Percentiles rank a stretch among this genome's conserved stretches.
phyloP scores from a whole-genome alignment of 2,113 vertebrate species.

The Chiloscyllium plagiosum region DNA sequence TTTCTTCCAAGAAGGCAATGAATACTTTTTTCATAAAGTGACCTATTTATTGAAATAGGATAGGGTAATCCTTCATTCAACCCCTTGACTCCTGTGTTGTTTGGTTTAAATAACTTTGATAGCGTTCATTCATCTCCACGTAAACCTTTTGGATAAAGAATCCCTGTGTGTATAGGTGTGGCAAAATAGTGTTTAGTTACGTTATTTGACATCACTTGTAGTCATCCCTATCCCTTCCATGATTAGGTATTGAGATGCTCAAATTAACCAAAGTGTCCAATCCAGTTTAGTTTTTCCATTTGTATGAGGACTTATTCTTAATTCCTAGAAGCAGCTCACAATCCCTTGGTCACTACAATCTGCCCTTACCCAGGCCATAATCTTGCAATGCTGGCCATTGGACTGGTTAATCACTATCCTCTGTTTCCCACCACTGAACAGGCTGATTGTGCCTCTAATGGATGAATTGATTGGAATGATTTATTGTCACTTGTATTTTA shows the following conservation, averaged over 20 bases:
- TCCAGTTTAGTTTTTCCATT: neutral
- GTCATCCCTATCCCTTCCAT: neutral
- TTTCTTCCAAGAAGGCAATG: neutral
- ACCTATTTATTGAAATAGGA: neutral
- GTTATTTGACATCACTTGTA: neutral
- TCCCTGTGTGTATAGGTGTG: neutral
- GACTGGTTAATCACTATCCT: neutral
- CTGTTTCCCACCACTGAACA: neutral
- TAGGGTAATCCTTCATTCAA: neutral
- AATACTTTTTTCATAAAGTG: neutral
- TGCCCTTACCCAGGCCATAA: neutral
- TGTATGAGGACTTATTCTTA: neutral
- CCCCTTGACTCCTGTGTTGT: neutral
- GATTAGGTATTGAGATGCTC: neutral
- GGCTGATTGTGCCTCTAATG: neutral
- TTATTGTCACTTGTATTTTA: no score
- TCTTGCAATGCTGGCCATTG: neutral
- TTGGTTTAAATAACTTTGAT: neutral
- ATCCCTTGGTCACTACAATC: neutral
- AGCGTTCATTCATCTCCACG: neutral
- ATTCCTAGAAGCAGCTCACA: neutral
- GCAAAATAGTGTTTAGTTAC: neutral
- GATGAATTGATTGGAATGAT: no score
- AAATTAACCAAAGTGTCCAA: neutral
- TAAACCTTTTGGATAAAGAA: neutral